phyloP scores from a whole-genome alignment of 1,140 invertebrate species.

The Caenorhabditis elegans region DNA sequence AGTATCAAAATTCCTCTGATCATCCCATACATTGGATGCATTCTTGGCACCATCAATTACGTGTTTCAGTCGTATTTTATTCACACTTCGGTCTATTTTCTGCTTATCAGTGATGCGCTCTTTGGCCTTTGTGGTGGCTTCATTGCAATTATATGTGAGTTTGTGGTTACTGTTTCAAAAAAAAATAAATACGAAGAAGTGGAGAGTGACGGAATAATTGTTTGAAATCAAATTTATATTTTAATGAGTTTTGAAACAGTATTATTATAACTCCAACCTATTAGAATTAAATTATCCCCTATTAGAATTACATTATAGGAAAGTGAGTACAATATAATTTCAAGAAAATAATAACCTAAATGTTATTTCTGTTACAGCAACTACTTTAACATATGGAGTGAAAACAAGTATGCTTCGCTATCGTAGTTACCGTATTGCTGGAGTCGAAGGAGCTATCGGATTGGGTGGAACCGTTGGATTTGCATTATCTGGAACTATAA shows the following conservation, averaged over 20 bases:
- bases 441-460: slow-evolving; percentile 45
- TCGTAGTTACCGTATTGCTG: slow-evolving; percentile 45
- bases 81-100: slow-evolving; percentile 51
- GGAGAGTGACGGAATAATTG: too few relatives aligned
- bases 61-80: slow-evolving; percentile 53
- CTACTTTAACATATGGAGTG: slow-evolving; percentile 41
- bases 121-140: slow-evolving; percentile 61
- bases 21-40: slow-evolving; percentile 58
- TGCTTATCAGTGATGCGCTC: slow-evolving; percentile 56
- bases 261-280: too few relatives aligned
- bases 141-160: slow-evolving; percentile 54
- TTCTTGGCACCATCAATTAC: slow-evolving; percentile 57
- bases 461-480: slow-evolving; percentile 48
- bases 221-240: too few relatives aligned
- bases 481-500: slow-evolving; percentile 43
- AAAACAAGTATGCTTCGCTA: slow-evolving; percentile 34
- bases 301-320: too few relatives aligned
- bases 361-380: slow-evolving; percentile 39
- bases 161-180: slow-evolving; percentile 3
- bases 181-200: too few relatives aligned
- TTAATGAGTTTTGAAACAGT: too few relatives aligned
- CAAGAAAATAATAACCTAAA: too few relatives aligned
- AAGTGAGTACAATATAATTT: too few relatives aligned
- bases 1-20: slow-evolving; percentile 52
- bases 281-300: too few relatives aligned